Percentiles rank a stretch among this genome's conserved stretches.
Evolutionary conservation across 2,888 invertebrate genomes (phyloP).

Genomic region (Pachycephus smyrnensis): DNA sequence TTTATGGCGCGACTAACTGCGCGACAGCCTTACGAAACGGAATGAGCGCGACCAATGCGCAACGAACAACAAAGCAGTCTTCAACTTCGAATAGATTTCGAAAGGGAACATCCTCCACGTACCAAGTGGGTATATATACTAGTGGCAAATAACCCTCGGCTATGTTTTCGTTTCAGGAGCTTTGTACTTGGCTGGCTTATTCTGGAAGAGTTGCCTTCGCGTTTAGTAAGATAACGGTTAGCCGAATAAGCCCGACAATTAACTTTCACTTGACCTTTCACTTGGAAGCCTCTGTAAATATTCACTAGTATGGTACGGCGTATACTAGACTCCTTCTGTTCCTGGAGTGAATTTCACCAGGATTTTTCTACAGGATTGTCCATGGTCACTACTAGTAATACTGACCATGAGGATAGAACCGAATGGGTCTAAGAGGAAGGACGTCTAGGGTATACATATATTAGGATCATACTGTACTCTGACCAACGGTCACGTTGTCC

Average conservation of each 20-base stretch:
- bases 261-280: background rate
- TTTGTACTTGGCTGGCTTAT: background rate
- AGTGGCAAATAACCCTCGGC: background rate
- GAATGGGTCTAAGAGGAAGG: background rate
- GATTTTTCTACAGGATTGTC: background rate
- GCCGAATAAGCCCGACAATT: background rate
- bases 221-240: background rate
- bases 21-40: background rate
- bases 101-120: background rate
- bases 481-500: constrained; percentile 71
- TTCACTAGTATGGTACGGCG: background rate
- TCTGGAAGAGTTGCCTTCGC: background rate
- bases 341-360: background rate
- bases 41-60: background rate
- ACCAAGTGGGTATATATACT: background rate
- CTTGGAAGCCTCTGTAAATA: background rate
- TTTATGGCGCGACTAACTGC: background rate
- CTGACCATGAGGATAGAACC: background rate
- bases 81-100: background rate
- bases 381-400: background rate
- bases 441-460: background rate
- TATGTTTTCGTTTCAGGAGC: background rate
- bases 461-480: constrained; percentile 48
- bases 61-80: background rate
- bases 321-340: background rate